Evolutionary conservation across 2,113 vertebrate genomes (phyloP).

Genomic region (Rallus limicola): DNA sequence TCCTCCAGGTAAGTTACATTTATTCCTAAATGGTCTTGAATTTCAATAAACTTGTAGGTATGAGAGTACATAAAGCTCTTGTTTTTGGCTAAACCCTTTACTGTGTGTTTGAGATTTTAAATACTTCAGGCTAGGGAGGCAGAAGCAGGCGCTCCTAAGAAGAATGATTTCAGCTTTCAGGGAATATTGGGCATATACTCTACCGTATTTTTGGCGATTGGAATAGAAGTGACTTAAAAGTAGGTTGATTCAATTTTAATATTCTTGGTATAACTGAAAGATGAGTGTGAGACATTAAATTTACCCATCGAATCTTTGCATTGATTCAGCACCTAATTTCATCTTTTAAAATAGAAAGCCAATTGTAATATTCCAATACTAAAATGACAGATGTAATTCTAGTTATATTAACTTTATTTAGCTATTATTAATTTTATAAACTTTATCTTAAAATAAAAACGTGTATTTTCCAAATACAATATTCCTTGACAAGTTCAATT

Average conservation of each 20-base stretch:
- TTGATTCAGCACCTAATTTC: neutral
- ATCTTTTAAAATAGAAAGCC: slow-evolving; percentile 11
- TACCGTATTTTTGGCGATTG: neutral
- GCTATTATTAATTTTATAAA: slow-evolving; percentile 14
- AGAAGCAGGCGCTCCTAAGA: neutral
- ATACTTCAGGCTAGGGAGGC: neutral
- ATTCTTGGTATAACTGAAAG: neutral
- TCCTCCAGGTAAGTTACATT: neutral
- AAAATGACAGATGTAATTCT: slow-evolving; percentile 48
- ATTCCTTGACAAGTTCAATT: slow-evolving; percentile 2
- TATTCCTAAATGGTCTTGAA: slow-evolving; percentile 16
- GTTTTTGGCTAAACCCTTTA: neutral
- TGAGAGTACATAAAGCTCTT: neutral
- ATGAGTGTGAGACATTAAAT: neutral
- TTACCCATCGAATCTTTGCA: neutral
- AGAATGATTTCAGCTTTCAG: neutral
- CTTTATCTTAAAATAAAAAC: slow-evolving; percentile 52
- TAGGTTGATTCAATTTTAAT: neutral
- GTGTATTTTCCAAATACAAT: slow-evolving; percentile 32
- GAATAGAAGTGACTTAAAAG: neutral
- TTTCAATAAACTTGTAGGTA: slow-evolving; percentile 12
- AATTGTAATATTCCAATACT: slow-evolving; percentile 16
- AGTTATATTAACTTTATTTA: slow-evolving; percentile 58
- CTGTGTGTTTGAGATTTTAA: neutral
- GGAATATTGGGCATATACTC: neutral